Percentiles rank a stretch among this genome's conserved stretches.
These are phyloP conservation scores for Aphidius ervi DNA, from an alignment of 1,140 invertebrate species.

Conservation along the genomic window DNA sequence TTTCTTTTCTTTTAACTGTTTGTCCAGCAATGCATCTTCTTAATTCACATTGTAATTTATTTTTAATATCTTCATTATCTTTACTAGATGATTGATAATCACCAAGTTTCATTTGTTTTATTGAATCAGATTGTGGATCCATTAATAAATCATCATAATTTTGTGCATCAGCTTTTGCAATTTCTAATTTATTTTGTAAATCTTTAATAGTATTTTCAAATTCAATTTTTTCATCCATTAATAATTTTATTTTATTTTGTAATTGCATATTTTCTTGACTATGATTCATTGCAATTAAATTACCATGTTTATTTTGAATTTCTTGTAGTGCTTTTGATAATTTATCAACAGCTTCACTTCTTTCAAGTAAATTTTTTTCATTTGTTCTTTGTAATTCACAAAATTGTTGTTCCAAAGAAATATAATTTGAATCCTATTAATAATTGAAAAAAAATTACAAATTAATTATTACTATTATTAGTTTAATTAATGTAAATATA, in stretches of 20 bases:
- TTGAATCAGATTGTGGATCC: slow-evolving; percentile 45
- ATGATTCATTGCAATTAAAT: slow-evolving; percentile 42
- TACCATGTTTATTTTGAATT: slow-evolving; percentile 43
- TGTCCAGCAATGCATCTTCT: slow-evolving; percentile 40
- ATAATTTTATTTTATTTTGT: slow-evolving; percentile 37
- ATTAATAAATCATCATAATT: slow-evolving; percentile 38
- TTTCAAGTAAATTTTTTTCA: slow-evolving; percentile 44
- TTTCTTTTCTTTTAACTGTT: slow-evolving; percentile 44
- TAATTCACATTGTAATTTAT: slow-evolving; percentile 39
- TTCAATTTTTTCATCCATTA: slow-evolving; percentile 41
- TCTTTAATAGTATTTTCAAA: slow-evolving; percentile 37
- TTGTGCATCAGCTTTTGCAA: slow-evolving; percentile 35
- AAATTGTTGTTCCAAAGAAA: slow-evolving; percentile 40
- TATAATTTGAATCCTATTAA: slow-evolving; percentile 35
- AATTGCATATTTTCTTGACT: slow-evolving; percentile 40
- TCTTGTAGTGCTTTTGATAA: slow-evolving; percentile 41
- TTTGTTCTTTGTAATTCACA: slow-evolving; percentile 40
- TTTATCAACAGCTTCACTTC: slow-evolving; percentile 44
- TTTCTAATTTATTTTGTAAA: slow-evolving; percentile 41
- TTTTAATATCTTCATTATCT: slow-evolving; percentile 35
- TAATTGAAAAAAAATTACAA: slow-evolving; percentile 6
- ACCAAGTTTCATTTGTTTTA: slow-evolving; percentile 43
- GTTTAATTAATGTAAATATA: too few species aligned
- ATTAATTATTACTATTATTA: too few species aligned
- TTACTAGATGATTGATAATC: slow-evolving; percentile 34